phyloP scores from a whole-genome alignment of 2,888 invertebrate species.

The Polydrusus tereticollis region DNA sequence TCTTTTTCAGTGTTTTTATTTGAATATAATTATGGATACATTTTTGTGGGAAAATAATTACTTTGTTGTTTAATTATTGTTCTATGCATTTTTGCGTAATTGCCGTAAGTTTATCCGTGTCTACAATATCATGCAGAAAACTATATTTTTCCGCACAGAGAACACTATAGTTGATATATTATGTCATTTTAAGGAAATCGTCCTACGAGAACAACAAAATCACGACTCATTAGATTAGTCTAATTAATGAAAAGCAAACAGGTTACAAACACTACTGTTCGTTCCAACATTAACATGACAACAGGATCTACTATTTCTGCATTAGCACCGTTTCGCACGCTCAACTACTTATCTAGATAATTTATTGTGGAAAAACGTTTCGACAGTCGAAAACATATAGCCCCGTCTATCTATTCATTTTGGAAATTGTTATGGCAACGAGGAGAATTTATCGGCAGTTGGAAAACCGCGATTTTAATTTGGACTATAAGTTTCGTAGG shows the following conservation, averaged over 20 bases:
- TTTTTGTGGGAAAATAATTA: too few species aligned
- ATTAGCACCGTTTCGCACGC: conserved; percentile 56
- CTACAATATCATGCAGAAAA: too few species aligned
- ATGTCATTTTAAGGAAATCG: too few species aligned
- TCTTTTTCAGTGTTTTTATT: too few species aligned
- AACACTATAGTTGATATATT: too few species aligned
- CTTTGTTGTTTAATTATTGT: too few species aligned
- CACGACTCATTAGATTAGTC: too few species aligned
- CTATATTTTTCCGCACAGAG: too few species aligned
- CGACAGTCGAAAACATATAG: conserved; percentile 52
- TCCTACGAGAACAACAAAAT: too few species aligned
- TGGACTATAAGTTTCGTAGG: conserved; percentile 14
- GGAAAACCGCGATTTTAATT: conserved; percentile 37
- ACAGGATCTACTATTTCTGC: conserved; percentile 51
- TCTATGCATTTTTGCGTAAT: too few species aligned
- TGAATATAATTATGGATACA: too few species aligned
- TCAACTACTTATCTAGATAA: conserved; percentile 53
- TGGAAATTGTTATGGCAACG: conserved; percentile 49
- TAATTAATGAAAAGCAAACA: background rate
- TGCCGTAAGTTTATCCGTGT: too few species aligned
- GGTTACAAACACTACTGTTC: background rate
- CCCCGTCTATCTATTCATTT: conserved; percentile 46
- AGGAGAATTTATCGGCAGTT: conserved; percentile 36
- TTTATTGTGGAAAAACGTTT: conserved; percentile 53
- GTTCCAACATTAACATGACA: conserved; percentile 4